Percentiles rank a stretch among this genome's conserved stretches.
phyloP scores from a whole-genome alignment of 2,113 vertebrate species.

The Carollia perspicillata region DNA sequence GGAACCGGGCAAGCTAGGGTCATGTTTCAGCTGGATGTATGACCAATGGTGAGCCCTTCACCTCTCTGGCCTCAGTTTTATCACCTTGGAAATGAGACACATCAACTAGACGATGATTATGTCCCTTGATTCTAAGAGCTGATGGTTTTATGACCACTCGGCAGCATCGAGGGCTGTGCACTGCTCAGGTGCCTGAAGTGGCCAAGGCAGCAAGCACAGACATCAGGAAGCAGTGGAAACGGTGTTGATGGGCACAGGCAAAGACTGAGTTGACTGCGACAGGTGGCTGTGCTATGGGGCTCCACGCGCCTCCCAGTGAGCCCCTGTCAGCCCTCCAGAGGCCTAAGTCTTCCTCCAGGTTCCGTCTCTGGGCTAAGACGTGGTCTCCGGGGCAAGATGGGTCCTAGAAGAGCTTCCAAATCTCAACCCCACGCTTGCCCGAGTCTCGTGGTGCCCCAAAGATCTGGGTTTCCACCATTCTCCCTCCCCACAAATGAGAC shows the following conservation, averaged over 20 bases:
- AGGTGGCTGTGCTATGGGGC: neutral
- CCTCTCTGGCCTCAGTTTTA: neutral
- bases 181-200: neutral
- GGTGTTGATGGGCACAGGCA: neutral
- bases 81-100: neutral
- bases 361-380: neutral
- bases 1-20: neutral
- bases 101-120: neutral
- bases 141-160: no score
- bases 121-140: neutral
- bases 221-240: neutral
- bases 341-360: neutral
- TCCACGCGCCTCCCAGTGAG: neutral
- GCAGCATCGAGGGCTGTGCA: accelerated
- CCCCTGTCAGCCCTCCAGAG: neutral
- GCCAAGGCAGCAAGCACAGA: neutral
- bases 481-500: slow-evolving; percentile 23
- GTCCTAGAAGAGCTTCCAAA: neutral
- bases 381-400: neutral
- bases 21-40: neutral
- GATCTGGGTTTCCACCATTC: neutral
- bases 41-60: neutral
- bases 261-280: neutral
- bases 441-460: neutral
- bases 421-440: neutral